Evolutionary conservation across 2,888 invertebrate genomes (phyloP).

Genomic region (Agrochola macilenta): DNA sequence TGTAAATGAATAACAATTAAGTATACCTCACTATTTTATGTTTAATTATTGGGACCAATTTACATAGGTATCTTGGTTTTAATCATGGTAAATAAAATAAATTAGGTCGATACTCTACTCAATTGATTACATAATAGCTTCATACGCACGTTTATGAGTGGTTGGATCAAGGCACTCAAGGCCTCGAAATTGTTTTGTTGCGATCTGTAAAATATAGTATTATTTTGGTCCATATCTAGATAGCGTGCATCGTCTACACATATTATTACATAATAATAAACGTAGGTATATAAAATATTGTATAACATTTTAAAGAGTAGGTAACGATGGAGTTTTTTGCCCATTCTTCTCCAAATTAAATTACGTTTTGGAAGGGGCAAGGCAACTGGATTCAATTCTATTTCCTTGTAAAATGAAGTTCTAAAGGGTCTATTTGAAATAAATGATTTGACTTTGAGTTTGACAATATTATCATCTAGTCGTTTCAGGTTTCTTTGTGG

Average conservation of each 20-base stretch:
- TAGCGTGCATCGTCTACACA: background rate
- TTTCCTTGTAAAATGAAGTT: too few relatives aligned
- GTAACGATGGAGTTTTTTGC: too few relatives aligned
- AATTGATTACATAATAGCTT: background rate
- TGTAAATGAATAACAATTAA: slow-evolving; percentile 14
- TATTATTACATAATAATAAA: too few relatives aligned
- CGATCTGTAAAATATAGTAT: background rate
- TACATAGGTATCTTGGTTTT: background rate
- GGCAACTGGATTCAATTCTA: too few relatives aligned
- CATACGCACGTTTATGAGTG: background rate
- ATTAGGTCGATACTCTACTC: background rate
- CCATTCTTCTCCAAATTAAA: background rate
- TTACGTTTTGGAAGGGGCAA: background rate
- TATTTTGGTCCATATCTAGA: background rate
- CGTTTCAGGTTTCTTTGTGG: too few relatives aligned
- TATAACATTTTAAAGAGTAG: too few relatives aligned
- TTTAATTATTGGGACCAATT: background rate
- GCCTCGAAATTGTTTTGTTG: background rate
- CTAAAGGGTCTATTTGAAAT: too few relatives aligned
- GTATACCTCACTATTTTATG: slow-evolving; percentile 27
- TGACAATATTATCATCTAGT: too few relatives aligned
- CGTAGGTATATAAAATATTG: too few relatives aligned
- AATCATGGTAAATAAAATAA: background rate
- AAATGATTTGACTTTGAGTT: too few relatives aligned
- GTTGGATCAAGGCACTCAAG: background rate